These are phyloP conservation scores for Spicauda simplicius DNA, from an alignment of 2,888 invertebrate genomes.

Conservation along the genomic window DNA sequence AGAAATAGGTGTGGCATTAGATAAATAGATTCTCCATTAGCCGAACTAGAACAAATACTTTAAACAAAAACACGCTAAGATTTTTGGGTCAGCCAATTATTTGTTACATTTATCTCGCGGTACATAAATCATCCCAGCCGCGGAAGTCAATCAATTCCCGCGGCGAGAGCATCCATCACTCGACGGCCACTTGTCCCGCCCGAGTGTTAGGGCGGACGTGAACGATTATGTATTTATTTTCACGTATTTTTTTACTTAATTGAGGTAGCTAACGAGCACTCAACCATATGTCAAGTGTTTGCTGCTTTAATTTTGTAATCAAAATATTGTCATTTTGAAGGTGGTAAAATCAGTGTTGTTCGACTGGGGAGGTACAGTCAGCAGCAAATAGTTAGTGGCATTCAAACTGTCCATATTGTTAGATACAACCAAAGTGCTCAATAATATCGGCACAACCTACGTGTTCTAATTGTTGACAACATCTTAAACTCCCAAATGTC, in stretches of 20 bases:
- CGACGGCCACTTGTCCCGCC: slow-evolving; percentile 26
- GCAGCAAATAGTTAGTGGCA: too few species aligned
- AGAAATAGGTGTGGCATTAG: too few species aligned
- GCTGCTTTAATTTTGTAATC: too few species aligned
- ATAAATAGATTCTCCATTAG: too few species aligned
- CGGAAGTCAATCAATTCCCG: slow-evolving; percentile 32
- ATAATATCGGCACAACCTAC: too few species aligned
- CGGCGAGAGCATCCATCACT: slow-evolving; percentile 27
- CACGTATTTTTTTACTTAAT: not conserved
- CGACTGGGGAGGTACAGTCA: too few species aligned
- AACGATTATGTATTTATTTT: not conserved
- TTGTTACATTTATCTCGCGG: slow-evolving; percentile 8
- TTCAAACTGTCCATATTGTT: too few species aligned
- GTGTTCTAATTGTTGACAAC: too few species aligned
- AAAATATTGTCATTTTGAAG: too few species aligned
- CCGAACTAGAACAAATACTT: not conserved
- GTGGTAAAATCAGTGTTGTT: too few species aligned
- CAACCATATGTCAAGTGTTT: not conserved
- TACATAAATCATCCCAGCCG: slow-evolving; percentile 22
- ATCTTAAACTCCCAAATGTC: too few species aligned
- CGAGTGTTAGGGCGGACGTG: slow-evolving; percentile 13
- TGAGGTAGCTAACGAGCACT: not conserved
- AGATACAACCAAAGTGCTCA: too few species aligned
- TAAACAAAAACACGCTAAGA: not conserved
- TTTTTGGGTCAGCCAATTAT: slow-evolving; percentile 6